Percentiles rank a stretch among this genome's conserved stretches.
Evolutionary conservation across 2,888 invertebrate genomes (phyloP).

Genomic region (Cephus rjabovi): DNA sequence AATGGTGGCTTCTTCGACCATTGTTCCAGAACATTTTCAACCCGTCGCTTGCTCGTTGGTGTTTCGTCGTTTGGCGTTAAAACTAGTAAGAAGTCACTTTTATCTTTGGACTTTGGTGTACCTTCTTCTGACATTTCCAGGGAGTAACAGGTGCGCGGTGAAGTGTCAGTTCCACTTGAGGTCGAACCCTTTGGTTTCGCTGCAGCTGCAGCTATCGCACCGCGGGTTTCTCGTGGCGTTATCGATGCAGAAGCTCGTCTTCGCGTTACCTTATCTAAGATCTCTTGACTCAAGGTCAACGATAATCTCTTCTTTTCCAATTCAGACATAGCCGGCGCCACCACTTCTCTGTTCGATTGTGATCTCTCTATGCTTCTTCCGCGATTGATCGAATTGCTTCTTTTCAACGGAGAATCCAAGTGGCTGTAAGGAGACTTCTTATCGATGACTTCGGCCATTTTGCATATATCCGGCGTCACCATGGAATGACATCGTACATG

Average conservation of each 20-base stretch:
- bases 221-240: conserved; percentile 60
- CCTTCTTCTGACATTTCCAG: conserved; percentile 65
- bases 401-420: conserved; percentile 31
- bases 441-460: conserved; percentile 13
- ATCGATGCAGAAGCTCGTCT: conserved; percentile 52
- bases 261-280: conserved; percentile 74
- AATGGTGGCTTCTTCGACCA: conserved; percentile 66
- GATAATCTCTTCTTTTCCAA: conserved; percentile 80
- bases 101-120: conserved; percentile 39
- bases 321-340: conserved; percentile 68
- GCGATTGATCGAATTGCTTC: conserved; percentile 54
- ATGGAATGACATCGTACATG: conserved; percentile 63
- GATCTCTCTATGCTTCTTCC: conserved; percentile 44
- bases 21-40: conserved; percentile 64
- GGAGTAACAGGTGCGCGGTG: conserved; percentile 68
- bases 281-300: conserved; percentile 79
- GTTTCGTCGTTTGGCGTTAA: conserved; percentile 61
- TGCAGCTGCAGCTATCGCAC: conserved; percentile 57
- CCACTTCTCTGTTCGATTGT: conserved; percentile 33
- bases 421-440: conserved; percentile 16
- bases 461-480: conserved; percentile 42
- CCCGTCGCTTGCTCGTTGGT: conserved; percentile 50
- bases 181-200: conserved; percentile 36
- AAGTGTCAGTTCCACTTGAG: conserved; percentile 37
- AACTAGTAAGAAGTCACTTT: conserved; percentile 66